Base-by-base conservation (phyloP, 1,140 invertebrate genomes). In the Leptoteleia sp. region DNA sequence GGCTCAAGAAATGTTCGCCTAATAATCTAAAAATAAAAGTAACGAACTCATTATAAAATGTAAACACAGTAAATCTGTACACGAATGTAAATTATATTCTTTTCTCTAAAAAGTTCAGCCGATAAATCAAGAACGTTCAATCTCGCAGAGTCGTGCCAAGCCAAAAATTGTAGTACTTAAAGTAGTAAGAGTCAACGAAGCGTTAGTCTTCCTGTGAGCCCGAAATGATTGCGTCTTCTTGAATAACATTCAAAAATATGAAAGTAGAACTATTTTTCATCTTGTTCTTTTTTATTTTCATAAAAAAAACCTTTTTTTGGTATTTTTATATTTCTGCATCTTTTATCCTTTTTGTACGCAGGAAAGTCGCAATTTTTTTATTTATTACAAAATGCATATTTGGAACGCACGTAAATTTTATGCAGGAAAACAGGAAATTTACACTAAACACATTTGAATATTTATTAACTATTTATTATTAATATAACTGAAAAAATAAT, bases 151-250 rank as follows among this genome's bases (percentile, higher is more conserved):
- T 65, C 29, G 62, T 54, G 62, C 27, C 16, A 3, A 54, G 27
- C 5, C 15, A 52, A 22, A 40, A 54, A 45, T 65, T 33, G 27
- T 45, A 22, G 48, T 65, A 65, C 47, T 65, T 65, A 64, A 55
- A 62, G 45, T 64, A 50, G 45, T 52, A 52, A 40, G 59, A 64
- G 37, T 64, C 38, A 67, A 67, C 62, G 29, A 43, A 54, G 13
- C 27, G 48, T 67, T 40, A 15, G 40, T 54, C 48, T 31, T n/a
- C 2, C 19, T 0, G 40, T 35, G 27, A 35, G 11, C 8, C 9
- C 12, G 17, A 35, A 43, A 11, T 16, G 38, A 67, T 67, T 54
- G 48, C 16, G 12, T 42, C 29, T 65, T 43, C 11, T 5, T 0
- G 17, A 33, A 38, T 42, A 52, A 19, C 13, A 25, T n/a, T 0